Conservation (phyloP, 2,797 vertebrate species). For the Synanceia verrucosa region DNA sequence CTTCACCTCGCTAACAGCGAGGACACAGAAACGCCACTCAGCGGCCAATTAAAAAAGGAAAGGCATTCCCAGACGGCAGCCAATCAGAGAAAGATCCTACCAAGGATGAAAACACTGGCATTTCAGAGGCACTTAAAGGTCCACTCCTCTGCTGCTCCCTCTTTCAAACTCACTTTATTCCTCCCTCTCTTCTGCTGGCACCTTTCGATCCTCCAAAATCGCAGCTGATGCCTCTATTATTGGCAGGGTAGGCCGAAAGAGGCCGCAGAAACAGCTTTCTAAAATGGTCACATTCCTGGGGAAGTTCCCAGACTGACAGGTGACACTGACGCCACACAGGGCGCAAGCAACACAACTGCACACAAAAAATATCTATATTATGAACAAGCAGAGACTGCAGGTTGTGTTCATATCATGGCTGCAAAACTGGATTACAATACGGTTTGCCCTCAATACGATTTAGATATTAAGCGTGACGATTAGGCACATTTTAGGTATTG, state of each 20-base stretch:
- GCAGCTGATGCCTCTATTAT: constrained; percentile 51
- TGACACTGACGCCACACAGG: constrained; percentile 33
- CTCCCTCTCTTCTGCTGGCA: neutral
- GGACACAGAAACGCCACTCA: neutral
- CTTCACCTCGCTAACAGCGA: constrained; percentile 2
- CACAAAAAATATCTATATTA: neutral
- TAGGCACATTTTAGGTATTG: constrained; percentile 12
- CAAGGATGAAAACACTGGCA: neutral
- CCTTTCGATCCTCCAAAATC: constrained; percentile 23
- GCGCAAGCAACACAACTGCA: neutral
- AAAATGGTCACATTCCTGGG: constrained; percentile 25
- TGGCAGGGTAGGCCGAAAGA: constrained; percentile 3
- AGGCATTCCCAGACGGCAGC: neutral
- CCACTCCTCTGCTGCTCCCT: neutral
- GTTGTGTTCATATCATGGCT: neutral
- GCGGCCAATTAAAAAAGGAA: constrained; percentile 14
- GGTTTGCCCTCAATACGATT: constrained; percentile 32
- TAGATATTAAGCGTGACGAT: constrained; percentile 29
- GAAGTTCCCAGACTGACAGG: constrained; percentile 32
- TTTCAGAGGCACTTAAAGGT: constrained; percentile 7
- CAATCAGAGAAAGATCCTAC: constrained; percentile 21
- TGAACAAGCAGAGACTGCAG: neutral
- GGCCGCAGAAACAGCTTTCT: constrained; percentile 2
- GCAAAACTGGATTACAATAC: constrained; percentile 5
- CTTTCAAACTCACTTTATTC: neutral